Evolutionary conservation across 1,140 invertebrate species (phyloP).

Genomic region (Hestina assimilis): DNA sequence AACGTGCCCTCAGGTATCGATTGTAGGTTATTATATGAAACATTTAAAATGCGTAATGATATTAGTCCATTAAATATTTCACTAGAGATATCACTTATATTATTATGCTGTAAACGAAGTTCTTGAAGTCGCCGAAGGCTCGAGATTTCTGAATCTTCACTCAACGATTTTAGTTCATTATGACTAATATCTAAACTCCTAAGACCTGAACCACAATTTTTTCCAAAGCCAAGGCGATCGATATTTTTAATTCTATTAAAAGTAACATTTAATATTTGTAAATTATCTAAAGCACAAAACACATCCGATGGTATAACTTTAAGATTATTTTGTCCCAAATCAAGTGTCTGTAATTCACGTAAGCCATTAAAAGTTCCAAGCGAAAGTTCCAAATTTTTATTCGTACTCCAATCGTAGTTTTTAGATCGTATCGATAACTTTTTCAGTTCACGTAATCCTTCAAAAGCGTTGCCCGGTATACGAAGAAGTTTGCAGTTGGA

Average conservation of each 20-base stretch:
- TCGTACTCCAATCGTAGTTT: conserved; percentile 87
- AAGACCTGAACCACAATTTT: conserved; percentile 80
- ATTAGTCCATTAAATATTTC: conserved; percentile 87
- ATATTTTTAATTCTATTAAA: conserved; percentile 86
- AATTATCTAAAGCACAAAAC: conserved; percentile 87
- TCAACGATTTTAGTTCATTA: conserved; percentile 86
- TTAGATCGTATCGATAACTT: conserved; percentile 85
- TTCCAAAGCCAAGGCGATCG: conserved; percentile 85
- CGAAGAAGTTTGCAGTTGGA: conserved; percentile 89
- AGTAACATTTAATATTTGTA: conserved; percentile 91
- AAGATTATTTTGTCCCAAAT: conserved; percentile 90
- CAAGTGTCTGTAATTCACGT: conserved; percentile 86
- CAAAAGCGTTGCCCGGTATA: conserved; percentile 87
- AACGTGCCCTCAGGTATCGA: conserved; percentile 89
- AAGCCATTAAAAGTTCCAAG: conserved; percentile 84
- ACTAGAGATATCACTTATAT: conserved; percentile 87
- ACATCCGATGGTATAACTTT: conserved; percentile 84
- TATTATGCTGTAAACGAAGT: conserved; percentile 89
- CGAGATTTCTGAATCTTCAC: conserved; percentile 85
- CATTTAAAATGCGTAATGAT: conserved; percentile 88
- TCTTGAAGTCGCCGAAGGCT: conserved; percentile 86
- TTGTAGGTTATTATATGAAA: conserved; percentile 89
- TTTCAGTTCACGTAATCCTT: conserved; percentile 86
- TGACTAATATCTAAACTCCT: conserved; percentile 87
- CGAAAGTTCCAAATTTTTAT: conserved; percentile 84